Evolutionary conservation across 2,113 vertebrate species (phyloP), one percentile per base, ranked within the genome.

Genomic region (Petaurus breviceps): DNA sequence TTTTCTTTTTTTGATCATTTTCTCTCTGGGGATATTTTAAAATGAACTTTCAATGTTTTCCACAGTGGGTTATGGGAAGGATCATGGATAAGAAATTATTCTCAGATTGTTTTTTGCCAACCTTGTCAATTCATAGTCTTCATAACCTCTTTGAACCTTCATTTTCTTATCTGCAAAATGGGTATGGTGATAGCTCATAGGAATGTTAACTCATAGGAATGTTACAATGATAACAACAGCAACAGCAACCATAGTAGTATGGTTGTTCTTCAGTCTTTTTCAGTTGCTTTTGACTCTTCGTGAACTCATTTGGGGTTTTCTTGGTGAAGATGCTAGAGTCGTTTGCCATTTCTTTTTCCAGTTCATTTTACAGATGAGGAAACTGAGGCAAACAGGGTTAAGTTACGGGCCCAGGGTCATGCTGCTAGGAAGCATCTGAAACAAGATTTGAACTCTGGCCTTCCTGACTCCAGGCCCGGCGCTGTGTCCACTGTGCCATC

Each of bases 31-130:
- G 89, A 89, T 68, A 96, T 96, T 95, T 95, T 37, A 89, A 97
- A 97, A 96, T 96, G 91, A 97, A 94, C 47, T 96, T 94, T 3
- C 22, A 90, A 3, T 93, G 25, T 92, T 97, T 96, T 97, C 57
- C 1, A 23, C 43, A 55, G 16, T 94, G 50, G 57, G 92, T 94
- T 90, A 6, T 92, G 89, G n/a, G 53, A 90, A n/a, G 53, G 31
- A 95, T 96, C 94, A 95, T 77, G 96, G 51, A 92, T 47, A 95
- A 96, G 8, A 96, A 91, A 24, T 4, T 90, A 57, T 96, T 90
- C 54, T 93, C 95, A 94, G 84, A 91, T 96, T 94, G 16, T 94
- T 94, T 51, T 51, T 96, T 91, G 91, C 51, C 54, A 92, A 19
- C 50, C 93, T 95, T 94, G 92, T 92, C 55, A 91, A 61, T 97